Evolutionary conservation across 1,140 invertebrate species (phyloP), one percentile per base, ranked within the genome.

Genomic region (Zaprionus ghesquierei): DNA sequence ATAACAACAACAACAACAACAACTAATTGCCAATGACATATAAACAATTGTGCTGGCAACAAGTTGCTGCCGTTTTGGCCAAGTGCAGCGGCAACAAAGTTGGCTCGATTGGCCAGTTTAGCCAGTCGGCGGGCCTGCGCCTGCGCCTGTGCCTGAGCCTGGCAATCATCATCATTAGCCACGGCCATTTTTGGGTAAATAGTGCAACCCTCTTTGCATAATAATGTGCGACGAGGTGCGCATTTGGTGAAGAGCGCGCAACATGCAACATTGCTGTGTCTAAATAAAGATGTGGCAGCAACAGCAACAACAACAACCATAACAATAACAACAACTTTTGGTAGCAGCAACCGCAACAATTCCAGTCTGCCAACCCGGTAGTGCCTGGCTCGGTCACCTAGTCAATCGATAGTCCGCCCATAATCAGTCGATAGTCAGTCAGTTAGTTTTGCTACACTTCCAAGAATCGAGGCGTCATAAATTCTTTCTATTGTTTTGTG

Each of bases 181-280:
- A 80, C 77, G 80, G 85, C 84, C 84, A 84, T 89, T 89, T 89
- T 89, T 89, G 84, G 84, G 84, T 89, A 89, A 89, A 89, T 89
- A 89, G 84, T 89, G 84, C 84, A 89, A 89, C 85, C 84, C 84
- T 89, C 84, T 89, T 89, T 89, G 84, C 85, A 89, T 89, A 89
- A 89, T 89, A 89, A 89, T 89, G 84, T 89, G 80, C 35, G 85
- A 80, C 85, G 76, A 71, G 58, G 72, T 77, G 73, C 80, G 80
- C 84, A 89, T 89, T 87, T 87, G 84, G 84, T 89, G 84, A 87
- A 89, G 82, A 84, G 84, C 79, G 79, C 84, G 79, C 82, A 87
- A 77, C 84, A 89, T 89, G 84, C 84, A 84, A 89, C 84, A 89
- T 89, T 89, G 80, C 89, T 89, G 64, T 89, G 84, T 73, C 84